These are phyloP conservation scores for Anthrax anthrax DNA, from an alignment of 2,888 invertebrate genomes.

Conservation along the genomic window DNA sequence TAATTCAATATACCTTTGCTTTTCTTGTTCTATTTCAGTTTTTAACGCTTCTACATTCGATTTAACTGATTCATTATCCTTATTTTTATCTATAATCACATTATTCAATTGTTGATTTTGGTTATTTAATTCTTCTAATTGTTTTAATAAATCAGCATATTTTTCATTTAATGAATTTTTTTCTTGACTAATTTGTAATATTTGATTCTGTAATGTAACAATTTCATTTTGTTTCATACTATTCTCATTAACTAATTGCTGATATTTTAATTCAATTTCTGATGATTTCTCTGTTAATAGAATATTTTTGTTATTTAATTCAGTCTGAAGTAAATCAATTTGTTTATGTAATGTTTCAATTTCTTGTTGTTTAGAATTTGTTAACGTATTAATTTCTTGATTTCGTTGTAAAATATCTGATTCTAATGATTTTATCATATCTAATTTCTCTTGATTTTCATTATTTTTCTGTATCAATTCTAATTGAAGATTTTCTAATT, in stretches of 20 bases:
- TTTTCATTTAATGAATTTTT: neutral
- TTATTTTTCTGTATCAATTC: neutral
- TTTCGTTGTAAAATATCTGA: conserved; percentile 9
- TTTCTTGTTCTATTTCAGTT: neutral
- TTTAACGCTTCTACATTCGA: neutral
- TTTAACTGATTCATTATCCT: neutral
- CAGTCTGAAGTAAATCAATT: conserved; percentile 25
- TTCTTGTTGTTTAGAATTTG: neutral
- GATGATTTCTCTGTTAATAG: conserved; percentile 40
- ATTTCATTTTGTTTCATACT: neutral
- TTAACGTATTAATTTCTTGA: neutral
- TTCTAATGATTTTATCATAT: conserved; percentile 16
- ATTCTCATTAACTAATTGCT: neutral
- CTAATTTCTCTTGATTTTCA: conserved; percentile 34
- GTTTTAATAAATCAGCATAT: neutral
- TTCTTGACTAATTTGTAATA: neutral
- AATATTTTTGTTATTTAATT: conserved; percentile 22
- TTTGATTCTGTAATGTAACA: conserved; percentile 21
- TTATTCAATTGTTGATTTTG: neutral
- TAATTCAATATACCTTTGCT: neutral
- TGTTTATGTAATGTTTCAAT: neutral
- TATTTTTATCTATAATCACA: neutral
- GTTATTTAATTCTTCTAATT: neutral
- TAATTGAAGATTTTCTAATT: conserved; percentile 30
- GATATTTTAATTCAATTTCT: neutral